Percentiles rank a stretch among this genome's conserved stretches.
Evolutionary conservation across 2,113 vertebrate species (phyloP).

Genomic region (Indicator indicator): DNA sequence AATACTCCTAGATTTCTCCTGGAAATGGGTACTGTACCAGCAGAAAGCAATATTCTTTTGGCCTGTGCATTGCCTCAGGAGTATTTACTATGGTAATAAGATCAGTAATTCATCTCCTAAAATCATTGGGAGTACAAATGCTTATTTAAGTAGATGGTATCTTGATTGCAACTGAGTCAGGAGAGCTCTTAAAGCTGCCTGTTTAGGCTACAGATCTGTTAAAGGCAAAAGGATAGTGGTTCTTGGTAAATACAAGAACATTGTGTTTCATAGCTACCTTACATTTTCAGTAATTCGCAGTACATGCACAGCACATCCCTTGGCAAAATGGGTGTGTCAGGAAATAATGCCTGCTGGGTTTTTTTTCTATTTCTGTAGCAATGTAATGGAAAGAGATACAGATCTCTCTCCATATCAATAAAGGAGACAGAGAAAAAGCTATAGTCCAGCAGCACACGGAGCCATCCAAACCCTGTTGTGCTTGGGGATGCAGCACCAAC

Average conservation of each 20-base stretch:
- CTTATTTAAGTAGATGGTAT: slow-evolving; percentile 70
- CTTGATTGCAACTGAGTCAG: slow-evolving; percentile 66
- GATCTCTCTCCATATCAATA: neutral
- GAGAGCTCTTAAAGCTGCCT: slow-evolving; percentile 60
- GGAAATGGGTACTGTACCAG: slow-evolving; percentile 64
- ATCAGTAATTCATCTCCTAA: slow-evolving; percentile 72
- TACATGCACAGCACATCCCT: neutral
- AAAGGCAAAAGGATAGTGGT: slow-evolving; percentile 31
- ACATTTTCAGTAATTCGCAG: slow-evolving; percentile 11
- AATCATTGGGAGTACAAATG: slow-evolving; percentile 66
- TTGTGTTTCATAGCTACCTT: neutral
- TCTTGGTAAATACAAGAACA: slow-evolving; percentile 15
- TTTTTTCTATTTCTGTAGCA: neutral
- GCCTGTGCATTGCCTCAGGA: slow-evolving; percentile 57
- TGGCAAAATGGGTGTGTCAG: neutral
- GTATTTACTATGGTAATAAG: slow-evolving; percentile 71
- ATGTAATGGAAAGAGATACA: neutral
- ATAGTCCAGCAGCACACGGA: neutral
- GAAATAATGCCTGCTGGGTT: neutral
- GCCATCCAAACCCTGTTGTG: neutral
- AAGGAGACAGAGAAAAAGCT: neutral
- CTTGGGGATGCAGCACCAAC: neutral
- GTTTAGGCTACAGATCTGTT: slow-evolving; percentile 44
- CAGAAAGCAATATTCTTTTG: slow-evolving; percentile 66
- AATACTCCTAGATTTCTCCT: slow-evolving; percentile 59